Evolutionary conservation across 2,797 vertebrate species (phyloP).

Genomic region (Gambusia yucatana): DNA sequence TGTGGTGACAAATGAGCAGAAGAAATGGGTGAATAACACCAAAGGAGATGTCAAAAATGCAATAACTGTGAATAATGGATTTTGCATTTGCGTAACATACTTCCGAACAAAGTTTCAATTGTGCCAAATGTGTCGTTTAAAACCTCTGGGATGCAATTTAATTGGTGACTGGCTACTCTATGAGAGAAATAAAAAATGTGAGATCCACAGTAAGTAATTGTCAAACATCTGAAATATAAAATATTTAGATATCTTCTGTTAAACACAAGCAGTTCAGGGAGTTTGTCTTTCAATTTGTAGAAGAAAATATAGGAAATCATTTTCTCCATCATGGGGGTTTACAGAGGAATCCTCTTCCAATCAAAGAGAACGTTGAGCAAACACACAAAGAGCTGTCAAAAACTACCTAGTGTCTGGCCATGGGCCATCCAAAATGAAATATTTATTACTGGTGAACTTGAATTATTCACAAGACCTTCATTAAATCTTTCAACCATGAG

Average conservation of each 20-base stretch:
- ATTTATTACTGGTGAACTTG: conserved; percentile 52
- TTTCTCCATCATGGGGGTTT: background rate
- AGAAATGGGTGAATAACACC: conserved; percentile 14
- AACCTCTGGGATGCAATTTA: background rate
- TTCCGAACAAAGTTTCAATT: conserved; percentile 2
- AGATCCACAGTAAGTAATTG: background rate
- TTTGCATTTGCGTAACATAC: background rate
- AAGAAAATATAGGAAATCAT: conserved; percentile 19
- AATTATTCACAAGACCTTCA: conserved; percentile 64
- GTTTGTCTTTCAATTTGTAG: background rate
- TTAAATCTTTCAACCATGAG: conserved; percentile 47
- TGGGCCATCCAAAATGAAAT: conserved; percentile 45
- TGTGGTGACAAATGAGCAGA: conserved; percentile 6
- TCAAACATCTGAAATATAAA: conserved; percentile 2
- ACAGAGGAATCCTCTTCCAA: conserved; percentile 5
- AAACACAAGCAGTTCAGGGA: conserved; percentile 13
- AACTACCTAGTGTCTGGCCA: conserved; percentile 40
- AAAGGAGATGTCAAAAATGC: background rate
- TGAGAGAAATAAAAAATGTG: background rate
- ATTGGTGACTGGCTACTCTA: background rate
- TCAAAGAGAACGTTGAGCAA: conserved; percentile 24
- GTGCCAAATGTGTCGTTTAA: background rate
- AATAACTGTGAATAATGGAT: background rate
- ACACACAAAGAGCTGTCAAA: conserved; percentile 42
- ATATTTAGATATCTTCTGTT: background rate